Evolutionary conservation across 2,797 vertebrate species (phyloP), one percentile per base, ranked within the genome.

Genomic region (Distichodus sexfasciatus): DNA sequence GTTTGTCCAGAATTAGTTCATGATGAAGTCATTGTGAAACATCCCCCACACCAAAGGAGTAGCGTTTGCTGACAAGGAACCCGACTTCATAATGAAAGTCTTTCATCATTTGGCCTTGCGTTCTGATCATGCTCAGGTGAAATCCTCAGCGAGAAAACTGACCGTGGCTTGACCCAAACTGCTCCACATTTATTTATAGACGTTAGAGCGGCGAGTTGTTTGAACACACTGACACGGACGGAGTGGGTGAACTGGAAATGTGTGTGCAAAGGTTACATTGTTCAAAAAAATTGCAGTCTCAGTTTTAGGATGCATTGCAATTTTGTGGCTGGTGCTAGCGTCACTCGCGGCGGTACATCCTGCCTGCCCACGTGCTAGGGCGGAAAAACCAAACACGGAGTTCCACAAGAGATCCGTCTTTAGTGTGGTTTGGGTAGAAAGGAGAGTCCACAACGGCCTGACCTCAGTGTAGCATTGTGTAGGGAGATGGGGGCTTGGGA

Each of bases 341-440:
- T 79, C 77, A 66, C 6, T 72, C 28, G 50, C 28, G 68, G 69
- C 46, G 66, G 53, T 61, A 71, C 77, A 68, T 79, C 74, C 74
- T 76, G 72, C 69, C 53, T 58, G 31, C 74, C 69, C 71, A 74
- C 74, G 40, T 67, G 15, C 63, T 38, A 19, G 43, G 21, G 17
- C 71, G 73, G 63, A 79, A 76, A 66, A 74, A 76, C 26, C 67
- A 29, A 2, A 19, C 3, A n/a, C 15, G 33, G 31, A 6, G 26
- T 68, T 54, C 58, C 54, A 38, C 46, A 71, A 59, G 35, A 43
- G 14, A 44, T 57, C 15, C 4, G 38, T 41, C 50, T 19, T 31
- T 65, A 31, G 24, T 29, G 33, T 58, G 40, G n/a, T 12, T 2
- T 63, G 29, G 15, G 19, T 1, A 3, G 2, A 35, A 23, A 9